A percentile compares a stretch with the other conserved stretches of the same genome.
phyloP scores from a whole-genome alignment of 2,113 vertebrate genomes.

The Macrotus californicus region DNA sequence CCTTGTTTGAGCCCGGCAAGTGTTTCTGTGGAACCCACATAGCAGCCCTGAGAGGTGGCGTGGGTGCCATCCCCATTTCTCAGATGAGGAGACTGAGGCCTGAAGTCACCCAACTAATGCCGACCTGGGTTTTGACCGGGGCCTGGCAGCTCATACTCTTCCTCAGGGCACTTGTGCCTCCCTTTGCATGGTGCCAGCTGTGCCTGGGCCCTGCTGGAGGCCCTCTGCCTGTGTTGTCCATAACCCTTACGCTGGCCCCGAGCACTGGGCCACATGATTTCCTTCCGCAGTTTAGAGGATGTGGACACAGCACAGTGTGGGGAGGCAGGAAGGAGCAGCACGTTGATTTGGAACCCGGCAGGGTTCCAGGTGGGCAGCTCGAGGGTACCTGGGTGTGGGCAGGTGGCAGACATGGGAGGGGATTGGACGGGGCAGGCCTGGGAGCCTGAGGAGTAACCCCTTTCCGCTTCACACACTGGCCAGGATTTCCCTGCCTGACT shows the following conservation, averaged over 20 bases:
- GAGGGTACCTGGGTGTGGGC: not conserved
- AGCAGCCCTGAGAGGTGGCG: not conserved
- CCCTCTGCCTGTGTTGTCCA: not conserved
- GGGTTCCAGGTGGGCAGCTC: not conserved
- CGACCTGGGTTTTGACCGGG: not conserved
- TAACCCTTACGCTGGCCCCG: not conserved
- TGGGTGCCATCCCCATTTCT: not conserved
- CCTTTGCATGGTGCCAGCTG: not conserved
- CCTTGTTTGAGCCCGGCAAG: fast-evolving
- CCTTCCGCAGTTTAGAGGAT: fast-evolving
- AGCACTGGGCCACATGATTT: fast-evolving
- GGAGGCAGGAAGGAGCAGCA: not conserved
- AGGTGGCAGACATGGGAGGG: not conserved
- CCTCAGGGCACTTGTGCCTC: not conserved
- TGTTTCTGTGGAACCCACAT: not conserved
- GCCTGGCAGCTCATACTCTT: not conserved
- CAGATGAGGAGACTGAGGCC: not conserved
- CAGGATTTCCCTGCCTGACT: not conserved
- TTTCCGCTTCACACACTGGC: not conserved
- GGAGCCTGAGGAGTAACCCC: not conserved
- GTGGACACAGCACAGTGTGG: not conserved
- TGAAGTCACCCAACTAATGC: not conserved
- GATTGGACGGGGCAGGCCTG: not conserved
- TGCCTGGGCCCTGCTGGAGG: too few species aligned
- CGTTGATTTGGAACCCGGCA: not conserved